Evolutionary conservation across 2,113 vertebrate genomes (phyloP), one percentile per base, ranked within the genome.

Genomic region (Pygoscelis adeliae): DNA sequence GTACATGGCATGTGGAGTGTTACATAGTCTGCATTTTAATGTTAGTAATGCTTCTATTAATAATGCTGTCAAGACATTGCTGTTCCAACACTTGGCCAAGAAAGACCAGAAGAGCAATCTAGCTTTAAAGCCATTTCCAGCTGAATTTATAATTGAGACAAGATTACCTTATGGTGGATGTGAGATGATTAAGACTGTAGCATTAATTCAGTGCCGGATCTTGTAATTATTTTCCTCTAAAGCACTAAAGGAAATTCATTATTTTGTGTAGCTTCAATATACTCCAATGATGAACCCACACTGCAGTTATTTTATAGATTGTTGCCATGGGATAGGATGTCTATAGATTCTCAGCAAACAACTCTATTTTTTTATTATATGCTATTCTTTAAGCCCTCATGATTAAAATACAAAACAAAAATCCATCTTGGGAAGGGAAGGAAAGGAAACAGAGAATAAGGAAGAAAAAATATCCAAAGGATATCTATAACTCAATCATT

Each of bases 121-220:
- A 77, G 27, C 3, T 92, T 88, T 93, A 86, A 94, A 92, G 52
- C 30, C 67, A 78, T 78, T 93, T 92, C 85, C 79, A 90, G 71
- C 32, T 93, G 72, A 49, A 95, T 91, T 58, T 83, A 38, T 92
- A 94, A 93, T 5, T 62, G 74, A 82, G 58, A 47, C n/a, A 94
- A 88, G 32, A 83, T 69, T 80, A 73, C 67, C 42, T 66, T 80
- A 69, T 38, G 13, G 59, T 83, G 52, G 29, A 71, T 55, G 26
- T 80, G 78, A 83, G 67, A 46, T 90, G 42, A 95, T 92, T 94
- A 95, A 93, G 83, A 63, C n/a, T 78, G 36, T 26, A 89, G 40
- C n/a, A 80, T 70, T 80, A 77, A 83, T 83, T 94, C 67, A 86
- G 30, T 70, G 15, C 13, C 1, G 3, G 34, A 69, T 77, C 74